Base-by-base conservation (phyloP, 1,140 invertebrate species). In the Drosophila lini region DNA sequence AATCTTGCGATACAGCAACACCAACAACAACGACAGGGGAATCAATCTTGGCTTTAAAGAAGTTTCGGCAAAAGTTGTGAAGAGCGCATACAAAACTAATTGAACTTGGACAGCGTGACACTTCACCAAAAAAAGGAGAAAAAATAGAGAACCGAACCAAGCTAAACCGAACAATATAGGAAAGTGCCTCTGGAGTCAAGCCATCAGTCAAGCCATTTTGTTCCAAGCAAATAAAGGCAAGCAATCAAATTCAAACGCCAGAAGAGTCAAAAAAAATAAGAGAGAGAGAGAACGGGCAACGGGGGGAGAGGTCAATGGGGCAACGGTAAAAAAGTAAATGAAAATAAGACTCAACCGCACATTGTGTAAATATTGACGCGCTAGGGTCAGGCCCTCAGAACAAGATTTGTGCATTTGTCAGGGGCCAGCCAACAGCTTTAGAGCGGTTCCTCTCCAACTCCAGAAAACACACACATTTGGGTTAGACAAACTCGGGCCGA, bases 41-140 rank as follows among this genome's bases (percentile, higher is more conserved):
- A 88, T 88, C 84, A 88, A 88, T 89, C 84, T 88, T 89, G 73
- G 74, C 69, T 75, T 86, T 86, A 86, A 78, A 81, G 67, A 79
- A 70, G 50, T 59, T 55, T 70, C 84, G 82, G 83, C 76, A 57
- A 63, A 88, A 85, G 59, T 77, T 88, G 81, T 88, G 76, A 83
- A 69, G 81, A 81, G 74, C 74, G 59, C 78, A 86, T 68, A 85
- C 78, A 88, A 89, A 88, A 89, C 80, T 89, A 89, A 88, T 88
- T 88, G 84, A 88, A 88, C 84, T 88, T 84, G 84, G 84, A 88
- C 84, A 89, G 84, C 84, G 84, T 88, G 83, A 86, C 83, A 86
- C 84, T 86, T 86, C 81, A 84, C 65, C 64, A 60, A 74, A 81
- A 57, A 28, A 36, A 59, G 3, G 55, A 64, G 32, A 60, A 62